Percentiles rank a stretch among this genome's conserved stretches.
phyloP scores from a whole-genome alignment of 1,140 invertebrate species.

The Acromyrmex heyeri region DNA sequence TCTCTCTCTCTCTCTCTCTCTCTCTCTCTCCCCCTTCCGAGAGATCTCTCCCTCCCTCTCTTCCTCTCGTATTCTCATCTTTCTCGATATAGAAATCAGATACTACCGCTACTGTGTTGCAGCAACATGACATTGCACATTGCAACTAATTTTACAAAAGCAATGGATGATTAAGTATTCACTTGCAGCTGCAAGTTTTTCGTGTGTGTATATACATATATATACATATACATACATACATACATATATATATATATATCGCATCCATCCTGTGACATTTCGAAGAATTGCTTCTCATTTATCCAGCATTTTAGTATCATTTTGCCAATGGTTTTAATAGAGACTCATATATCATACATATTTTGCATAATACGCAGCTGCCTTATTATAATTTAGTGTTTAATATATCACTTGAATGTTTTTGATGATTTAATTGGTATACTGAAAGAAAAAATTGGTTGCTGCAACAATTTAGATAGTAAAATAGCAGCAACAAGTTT shows the following conservation, averaged over 20 bases:
- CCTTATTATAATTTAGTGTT: slow-evolving; percentile 18
- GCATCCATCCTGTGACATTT: slow-evolving; percentile 6
- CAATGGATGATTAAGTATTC: slow-evolving; percentile 18
- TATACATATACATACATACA: neutral
- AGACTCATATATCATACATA: slow-evolving; percentile 1
- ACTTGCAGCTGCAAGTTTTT: slow-evolving; percentile 31
- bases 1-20: no score
- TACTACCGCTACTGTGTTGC: slow-evolving; percentile 11
- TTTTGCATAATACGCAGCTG: neutral
- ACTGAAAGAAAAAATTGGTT: no score
- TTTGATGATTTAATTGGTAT: slow-evolving; percentile 22
- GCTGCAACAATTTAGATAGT: no score
- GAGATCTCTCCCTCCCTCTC: no score
- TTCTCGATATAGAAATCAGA: slow-evolving; percentile 47
- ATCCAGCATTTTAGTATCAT: slow-evolving; percentile 2
- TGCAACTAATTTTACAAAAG: slow-evolving; percentile 49
- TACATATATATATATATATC: neutral
- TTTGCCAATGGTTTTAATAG: slow-evolving; percentile 19
- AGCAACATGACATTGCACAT: slow-evolving; percentile 44
- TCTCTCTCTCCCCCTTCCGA: slow-evolving; percentile 23
- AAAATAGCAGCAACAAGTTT: no score
- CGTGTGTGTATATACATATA: no score
- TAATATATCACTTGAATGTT: neutral
- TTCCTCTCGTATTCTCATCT: neutral
- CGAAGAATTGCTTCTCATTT: slow-evolving; percentile 30